Evolutionary conservation across 2,797 vertebrate genomes (phyloP).

Genomic region (Poliocrania exsul): DNA sequence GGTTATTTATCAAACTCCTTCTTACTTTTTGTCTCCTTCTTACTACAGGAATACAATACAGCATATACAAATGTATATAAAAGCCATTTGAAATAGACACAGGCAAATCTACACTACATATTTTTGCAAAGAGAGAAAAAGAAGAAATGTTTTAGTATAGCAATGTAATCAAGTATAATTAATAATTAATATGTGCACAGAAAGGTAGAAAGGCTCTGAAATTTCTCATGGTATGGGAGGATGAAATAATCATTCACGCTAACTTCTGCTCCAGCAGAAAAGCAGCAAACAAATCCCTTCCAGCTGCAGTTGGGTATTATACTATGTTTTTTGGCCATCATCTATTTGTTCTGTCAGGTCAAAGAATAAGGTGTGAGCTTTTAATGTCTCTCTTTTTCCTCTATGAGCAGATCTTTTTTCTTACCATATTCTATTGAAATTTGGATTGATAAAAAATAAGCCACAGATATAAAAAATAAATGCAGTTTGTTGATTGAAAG

Average conservation of each 20-base stretch:
- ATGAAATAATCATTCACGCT: background rate
- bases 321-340: background rate
- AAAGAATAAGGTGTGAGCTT: background rate
- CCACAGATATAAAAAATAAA: constrained; percentile 38
- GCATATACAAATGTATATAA: background rate
- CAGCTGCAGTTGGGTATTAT: background rate
- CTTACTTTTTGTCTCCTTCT: background rate
- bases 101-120: background rate
- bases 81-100: background rate
- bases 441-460: constrained; percentile 13
- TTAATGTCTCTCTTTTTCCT: background rate
- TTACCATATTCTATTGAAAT: constrained; percentile 1
- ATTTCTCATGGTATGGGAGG: background rate
- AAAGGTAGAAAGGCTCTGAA: background rate
- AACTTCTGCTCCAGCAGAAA: background rate
- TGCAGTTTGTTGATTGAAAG: constrained; percentile 31
- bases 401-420: background rate
- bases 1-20: background rate
- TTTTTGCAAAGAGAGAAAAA: background rate
- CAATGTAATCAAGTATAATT: background rate
- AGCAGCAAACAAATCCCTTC: background rate
- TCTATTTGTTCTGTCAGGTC: background rate
- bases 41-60: background rate
- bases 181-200: background rate
- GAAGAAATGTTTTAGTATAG: background rate